These are phyloP conservation scores for Colistium nudipinnis DNA, from an alignment of 2,113 vertebrate genomes.

Conservation along the genomic window DNA sequence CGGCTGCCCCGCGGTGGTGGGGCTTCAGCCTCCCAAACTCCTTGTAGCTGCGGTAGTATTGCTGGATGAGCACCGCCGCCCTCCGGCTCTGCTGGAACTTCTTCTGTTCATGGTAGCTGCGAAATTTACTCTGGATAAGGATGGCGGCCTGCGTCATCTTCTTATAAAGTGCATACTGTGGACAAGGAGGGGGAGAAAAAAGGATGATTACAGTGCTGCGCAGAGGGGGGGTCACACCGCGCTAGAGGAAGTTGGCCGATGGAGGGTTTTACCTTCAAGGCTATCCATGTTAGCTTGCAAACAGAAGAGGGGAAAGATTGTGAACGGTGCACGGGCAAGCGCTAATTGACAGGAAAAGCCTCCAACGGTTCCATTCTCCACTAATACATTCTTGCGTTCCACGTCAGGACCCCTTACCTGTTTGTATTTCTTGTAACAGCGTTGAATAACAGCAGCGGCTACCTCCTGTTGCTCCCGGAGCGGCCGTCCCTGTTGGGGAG, in stretches of 20 bases:
- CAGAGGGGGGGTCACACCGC: neutral
- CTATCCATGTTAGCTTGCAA: slow-evolving; percentile 99
- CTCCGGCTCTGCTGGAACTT: slow-evolving; percentile 97
- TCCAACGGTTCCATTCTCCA: too few relatives aligned
- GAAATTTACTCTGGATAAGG: slow-evolving; percentile 99
- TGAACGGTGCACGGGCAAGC: slow-evolving; percentile 42
- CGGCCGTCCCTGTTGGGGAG: slow-evolving; percentile 88
- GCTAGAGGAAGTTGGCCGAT: neutral
- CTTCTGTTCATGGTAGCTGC: slow-evolving; percentile 97
- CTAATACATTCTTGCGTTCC: neutral
- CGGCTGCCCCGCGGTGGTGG: slow-evolving; percentile 85
- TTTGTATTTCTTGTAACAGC: slow-evolving; percentile 99
- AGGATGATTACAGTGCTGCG: neutral
- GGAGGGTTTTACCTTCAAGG: slow-evolving; percentile 95
- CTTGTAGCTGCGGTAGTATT: slow-evolving; percentile 97
- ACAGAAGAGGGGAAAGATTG: slow-evolving; percentile 65
- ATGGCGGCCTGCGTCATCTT: slow-evolving; percentile 99
- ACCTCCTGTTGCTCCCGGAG: slow-evolving; percentile 97
- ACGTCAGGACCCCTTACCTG: slow-evolving; percentile 84
- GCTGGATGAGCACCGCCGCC: slow-evolving; percentile 96
- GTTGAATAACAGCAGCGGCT: slow-evolving; percentile 96
- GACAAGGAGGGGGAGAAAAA: slow-evolving; percentile 25
- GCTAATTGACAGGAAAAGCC: neutral
- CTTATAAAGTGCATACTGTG: slow-evolving; percentile 99
- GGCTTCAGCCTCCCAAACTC: slow-evolving; percentile 90